Evolutionary conservation across 1,140 invertebrate genomes (phyloP).

Genomic region (Wiebesia pumilae): DNA sequence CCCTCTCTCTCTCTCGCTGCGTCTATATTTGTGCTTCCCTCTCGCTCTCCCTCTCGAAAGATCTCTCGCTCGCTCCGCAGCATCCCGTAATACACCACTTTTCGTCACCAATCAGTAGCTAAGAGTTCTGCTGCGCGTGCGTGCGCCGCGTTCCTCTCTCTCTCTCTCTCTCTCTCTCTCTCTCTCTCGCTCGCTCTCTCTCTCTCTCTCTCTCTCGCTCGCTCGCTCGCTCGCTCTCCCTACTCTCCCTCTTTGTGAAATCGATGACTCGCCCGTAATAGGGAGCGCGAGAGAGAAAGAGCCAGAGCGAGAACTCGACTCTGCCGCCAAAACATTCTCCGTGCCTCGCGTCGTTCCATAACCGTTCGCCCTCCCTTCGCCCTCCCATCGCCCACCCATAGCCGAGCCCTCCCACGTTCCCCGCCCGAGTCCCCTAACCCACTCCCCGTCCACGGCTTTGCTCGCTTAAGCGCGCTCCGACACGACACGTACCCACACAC

Average conservation of each 20-base stretch:
- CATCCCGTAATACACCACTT: conserved; percentile 54
- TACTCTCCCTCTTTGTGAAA: conserved; percentile 57
- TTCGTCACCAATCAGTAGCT: conserved; percentile 64
- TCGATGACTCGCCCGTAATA: conserved; percentile 63
- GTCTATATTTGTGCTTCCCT: conserved; percentile 20
- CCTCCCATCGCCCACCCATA: too few relatives aligned
- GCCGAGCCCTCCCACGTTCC: neutral
- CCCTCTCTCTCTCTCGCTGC: conserved; percentile 5
- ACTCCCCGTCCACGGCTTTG: conserved; percentile 11
- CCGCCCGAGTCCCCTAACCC: neutral
- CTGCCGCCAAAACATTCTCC: conserved; percentile 62
- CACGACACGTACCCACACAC: conserved; percentile 16
- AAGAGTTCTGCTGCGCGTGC: conserved; percentile 60
- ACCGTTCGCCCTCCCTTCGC: conserved; percentile 49
- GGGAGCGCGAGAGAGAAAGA: conserved; percentile 44
- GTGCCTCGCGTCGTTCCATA: conserved; percentile 50
- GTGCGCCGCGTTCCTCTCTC: conserved; percentile 31
- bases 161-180: neutral
- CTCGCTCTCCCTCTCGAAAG: neutral
- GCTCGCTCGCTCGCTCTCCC: conserved; percentile 5
- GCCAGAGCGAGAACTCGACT: neutral
- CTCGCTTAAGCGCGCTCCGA: conserved; percentile 40
- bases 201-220: conserved; percentile 36
- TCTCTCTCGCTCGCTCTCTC: conserved; percentile 20
- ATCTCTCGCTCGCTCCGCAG: conserved; percentile 12